Conservation (phyloP, 1,140 invertebrate genomes). For the Pseudachorutes palmiensis region DNA sequence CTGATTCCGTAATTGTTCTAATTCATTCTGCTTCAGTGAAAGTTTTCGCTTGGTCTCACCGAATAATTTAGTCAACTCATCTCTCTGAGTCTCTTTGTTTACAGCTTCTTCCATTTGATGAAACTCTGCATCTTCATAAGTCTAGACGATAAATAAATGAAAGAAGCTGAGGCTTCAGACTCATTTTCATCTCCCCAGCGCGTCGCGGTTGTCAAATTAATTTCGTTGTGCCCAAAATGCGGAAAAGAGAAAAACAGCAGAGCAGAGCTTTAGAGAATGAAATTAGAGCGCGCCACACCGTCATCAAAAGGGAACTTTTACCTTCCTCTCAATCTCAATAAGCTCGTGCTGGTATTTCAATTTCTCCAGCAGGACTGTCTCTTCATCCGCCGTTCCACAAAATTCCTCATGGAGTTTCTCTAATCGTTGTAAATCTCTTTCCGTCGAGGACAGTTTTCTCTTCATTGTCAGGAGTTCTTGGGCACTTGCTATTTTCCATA, state of each 20-base stretch:
- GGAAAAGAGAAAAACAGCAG: too few relatives aligned
- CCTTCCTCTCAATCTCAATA: constrained; percentile 50
- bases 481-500: constrained; percentile 27
- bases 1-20: constrained; percentile 59
- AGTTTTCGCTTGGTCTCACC: constrained; percentile 57
- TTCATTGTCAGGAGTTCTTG: constrained; percentile 28
- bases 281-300: too few relatives aligned
- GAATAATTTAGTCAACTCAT: constrained; percentile 70
- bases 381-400: constrained; percentile 42
- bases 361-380: constrained; percentile 53
- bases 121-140: constrained; percentile 88
- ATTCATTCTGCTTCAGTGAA: constrained; percentile 53
- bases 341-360: constrained; percentile 50
- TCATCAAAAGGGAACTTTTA: too few relatives aligned
- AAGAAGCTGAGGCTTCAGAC: not conserved
- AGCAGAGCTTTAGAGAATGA: too few relatives aligned
- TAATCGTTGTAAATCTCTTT: constrained; percentile 38
- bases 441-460: constrained; percentile 27
- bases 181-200: not conserved
- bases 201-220: too few relatives aligned
- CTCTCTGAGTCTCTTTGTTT: constrained; percentile 62
- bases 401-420: constrained; percentile 40
- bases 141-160: constrained; percentile 42
- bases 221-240: too few relatives aligned
- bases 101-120: constrained; percentile 85